phyloP scores from a whole-genome alignment of 2,113 vertebrate species.

The Stigmatopora nigra region DNA sequence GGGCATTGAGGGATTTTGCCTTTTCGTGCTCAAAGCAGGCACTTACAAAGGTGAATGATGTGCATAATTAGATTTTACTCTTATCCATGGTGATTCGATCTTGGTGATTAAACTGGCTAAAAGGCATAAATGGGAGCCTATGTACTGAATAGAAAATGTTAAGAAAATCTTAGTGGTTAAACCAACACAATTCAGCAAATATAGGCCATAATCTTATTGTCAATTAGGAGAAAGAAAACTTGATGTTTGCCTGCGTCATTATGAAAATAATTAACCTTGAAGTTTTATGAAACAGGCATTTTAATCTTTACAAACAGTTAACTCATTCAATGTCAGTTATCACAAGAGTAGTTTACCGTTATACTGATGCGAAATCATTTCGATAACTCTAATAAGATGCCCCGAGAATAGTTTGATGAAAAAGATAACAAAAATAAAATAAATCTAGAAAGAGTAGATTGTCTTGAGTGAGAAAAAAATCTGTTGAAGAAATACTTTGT shows the following conservation, averaged over 20 bases:
- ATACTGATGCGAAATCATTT: background rate
- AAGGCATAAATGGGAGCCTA: too few relatives aligned
- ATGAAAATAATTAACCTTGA: constrained; percentile 62
- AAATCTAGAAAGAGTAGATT: too few relatives aligned
- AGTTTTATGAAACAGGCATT: constrained; percentile 45
- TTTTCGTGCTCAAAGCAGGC: constrained; percentile 54
- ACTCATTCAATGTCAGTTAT: background rate
- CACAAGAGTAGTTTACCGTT: background rate
- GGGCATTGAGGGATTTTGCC: constrained; percentile 47
- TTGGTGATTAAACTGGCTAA: constrained; percentile 46
- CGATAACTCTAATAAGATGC: too few relatives aligned
- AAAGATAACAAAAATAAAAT: too few relatives aligned
- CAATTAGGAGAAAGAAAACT: constrained; percentile 62
- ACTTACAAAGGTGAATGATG: constrained; percentile 55
- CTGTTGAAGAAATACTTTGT: too few relatives aligned
- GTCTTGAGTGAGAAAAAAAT: too few relatives aligned
- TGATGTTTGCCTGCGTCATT: constrained; percentile 63
- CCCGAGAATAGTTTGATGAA: too few relatives aligned
- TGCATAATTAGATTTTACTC: constrained; percentile 61
- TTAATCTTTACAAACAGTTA: constrained; percentile 30
- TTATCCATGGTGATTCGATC: constrained; percentile 53
- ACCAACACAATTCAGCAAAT: constrained; percentile 48
- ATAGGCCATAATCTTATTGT: constrained; percentile 56
- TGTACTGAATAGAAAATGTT: constrained; percentile 51
- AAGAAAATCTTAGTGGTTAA: constrained; percentile 38